phyloP scores from a whole-genome alignment of 2,113 vertebrate genomes.

The Cinclus mexicanus region DNA sequence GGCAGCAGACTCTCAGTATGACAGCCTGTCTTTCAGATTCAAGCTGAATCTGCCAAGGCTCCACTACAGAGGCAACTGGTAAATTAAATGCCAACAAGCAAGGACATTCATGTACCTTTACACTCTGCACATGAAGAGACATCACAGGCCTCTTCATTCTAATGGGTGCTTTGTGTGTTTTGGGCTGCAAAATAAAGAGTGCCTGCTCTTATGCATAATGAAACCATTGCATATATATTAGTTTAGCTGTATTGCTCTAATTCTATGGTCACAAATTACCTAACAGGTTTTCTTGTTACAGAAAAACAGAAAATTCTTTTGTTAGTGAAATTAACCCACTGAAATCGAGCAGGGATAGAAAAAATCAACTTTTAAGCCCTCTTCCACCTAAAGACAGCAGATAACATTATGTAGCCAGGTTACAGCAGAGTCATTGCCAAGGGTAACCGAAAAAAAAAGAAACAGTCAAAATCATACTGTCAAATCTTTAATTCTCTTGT shows the following conservation, averaged over 20 bases:
- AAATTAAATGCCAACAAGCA: conserved; percentile 80
- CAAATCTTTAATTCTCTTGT: conserved; percentile 57
- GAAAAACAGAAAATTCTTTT: conserved; percentile 30
- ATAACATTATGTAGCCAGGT: conserved; percentile 42
- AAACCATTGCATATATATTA: not conserved
- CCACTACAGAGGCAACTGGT: conserved; percentile 79
- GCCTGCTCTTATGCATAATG: not conserved
- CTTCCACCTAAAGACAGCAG: conserved; percentile 7
- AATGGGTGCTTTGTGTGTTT: conserved; percentile 45
- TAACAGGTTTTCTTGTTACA: conserved; percentile 30
- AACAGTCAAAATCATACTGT: conserved; percentile 41
- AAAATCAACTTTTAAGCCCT: conserved; percentile 57
- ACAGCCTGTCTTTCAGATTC: conserved; percentile 85
- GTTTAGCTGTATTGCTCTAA: not conserved
- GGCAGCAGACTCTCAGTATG: conserved; percentile 79
- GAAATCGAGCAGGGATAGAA: conserved; percentile 5
- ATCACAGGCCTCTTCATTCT: conserved; percentile 46
- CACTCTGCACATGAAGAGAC: conserved; percentile 58
- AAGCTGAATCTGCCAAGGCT: conserved; percentile 80
- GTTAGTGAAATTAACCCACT: conserved; percentile 23
- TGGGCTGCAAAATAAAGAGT: not conserved
- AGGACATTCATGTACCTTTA: conserved; percentile 77
- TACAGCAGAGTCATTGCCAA: conserved; percentile 24
- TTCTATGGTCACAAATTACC: conserved; percentile 14
- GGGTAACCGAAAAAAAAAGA: conserved; percentile 62